Conservation (phyloP, 2,113 vertebrate genomes). For the Leucoraja erinaceus region DNA sequence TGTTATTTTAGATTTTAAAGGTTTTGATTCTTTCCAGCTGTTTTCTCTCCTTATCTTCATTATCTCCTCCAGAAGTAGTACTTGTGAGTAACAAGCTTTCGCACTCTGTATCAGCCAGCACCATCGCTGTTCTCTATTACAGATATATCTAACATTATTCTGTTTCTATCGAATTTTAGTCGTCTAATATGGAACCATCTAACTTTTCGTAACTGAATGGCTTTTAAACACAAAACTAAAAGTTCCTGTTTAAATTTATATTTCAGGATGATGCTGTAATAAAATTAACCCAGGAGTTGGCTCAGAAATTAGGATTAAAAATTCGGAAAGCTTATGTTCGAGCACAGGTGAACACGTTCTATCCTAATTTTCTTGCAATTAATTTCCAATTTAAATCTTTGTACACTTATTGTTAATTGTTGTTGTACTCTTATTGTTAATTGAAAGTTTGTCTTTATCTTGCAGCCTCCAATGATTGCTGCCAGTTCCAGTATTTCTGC, state of each 20-base stretch:
- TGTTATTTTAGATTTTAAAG: too few relatives aligned
- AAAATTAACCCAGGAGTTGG: conserved; percentile 87
- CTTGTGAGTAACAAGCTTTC: too few relatives aligned
- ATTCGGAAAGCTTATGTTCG: conserved; percentile 93
- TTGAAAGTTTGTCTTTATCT: conserved; percentile 37
- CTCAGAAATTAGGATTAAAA: conserved; percentile 89
- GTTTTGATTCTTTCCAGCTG: too few relatives aligned
- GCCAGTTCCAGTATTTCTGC: conserved; percentile 60
- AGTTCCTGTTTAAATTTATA: background rate
- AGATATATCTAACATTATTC: too few relatives aligned
- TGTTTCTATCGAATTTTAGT: background rate
- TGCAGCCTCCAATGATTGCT: conserved; percentile 70
- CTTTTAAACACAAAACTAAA: background rate
- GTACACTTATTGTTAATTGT: conserved; percentile 23
- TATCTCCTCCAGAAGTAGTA: too few relatives aligned
- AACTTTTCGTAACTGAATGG: background rate
- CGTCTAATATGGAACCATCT: background rate
- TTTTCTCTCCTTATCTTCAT: too few relatives aligned
- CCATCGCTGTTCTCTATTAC: too few relatives aligned
- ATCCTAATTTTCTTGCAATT: background rate
- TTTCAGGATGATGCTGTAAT: conserved; percentile 83
- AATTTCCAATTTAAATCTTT: background rate
- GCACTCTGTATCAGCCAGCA: too few relatives aligned
- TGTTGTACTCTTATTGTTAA: conserved; percentile 26
- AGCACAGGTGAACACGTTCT: conserved; percentile 69